These are phyloP conservation scores for Athalia circularis DNA, from an alignment of 2,888 invertebrate genomes.

Conservation along the genomic window DNA sequence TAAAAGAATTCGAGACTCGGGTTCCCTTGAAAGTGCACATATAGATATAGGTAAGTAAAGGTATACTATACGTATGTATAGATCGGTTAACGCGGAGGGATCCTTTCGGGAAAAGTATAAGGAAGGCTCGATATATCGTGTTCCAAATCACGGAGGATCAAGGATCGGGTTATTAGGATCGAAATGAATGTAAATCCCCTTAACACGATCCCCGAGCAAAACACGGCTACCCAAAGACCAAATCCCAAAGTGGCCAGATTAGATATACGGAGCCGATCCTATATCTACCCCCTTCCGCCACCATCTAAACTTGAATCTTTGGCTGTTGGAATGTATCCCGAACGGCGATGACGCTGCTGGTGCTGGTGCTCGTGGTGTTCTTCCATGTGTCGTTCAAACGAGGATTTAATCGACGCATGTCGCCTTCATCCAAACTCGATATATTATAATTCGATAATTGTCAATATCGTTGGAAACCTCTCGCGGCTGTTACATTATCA, in stretches of 20 bases:
- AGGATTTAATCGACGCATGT: slow-evolving; percentile 24
- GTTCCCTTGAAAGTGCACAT: background rate
- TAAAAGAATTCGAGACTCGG: slow-evolving; percentile 21
- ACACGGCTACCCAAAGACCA: slow-evolving; percentile 71
- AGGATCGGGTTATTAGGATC: slow-evolving; percentile 74
- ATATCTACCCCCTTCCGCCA: slow-evolving; percentile 49
- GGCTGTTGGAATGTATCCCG: slow-evolving; percentile 43
- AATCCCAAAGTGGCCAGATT: slow-evolving; percentile 69
- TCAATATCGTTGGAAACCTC: background rate
- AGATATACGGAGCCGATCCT: slow-evolving; percentile 61
- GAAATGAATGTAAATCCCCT: slow-evolving; percentile 74
- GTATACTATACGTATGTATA: background rate
- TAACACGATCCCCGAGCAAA: slow-evolving; percentile 74
- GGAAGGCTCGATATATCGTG: slow-evolving; percentile 60
- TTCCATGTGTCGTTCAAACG: slow-evolving; percentile 19
- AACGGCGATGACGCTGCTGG: background rate
- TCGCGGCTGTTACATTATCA: background rate
- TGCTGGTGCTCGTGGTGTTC: too few relatives aligned
- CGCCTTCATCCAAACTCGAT: slow-evolving; percentile 5
- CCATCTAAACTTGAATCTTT: slow-evolving; percentile 39
- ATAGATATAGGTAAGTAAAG: too few relatives aligned
- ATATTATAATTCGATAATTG: slow-evolving; percentile 16
- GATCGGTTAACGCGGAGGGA: slow-evolving; percentile 7
- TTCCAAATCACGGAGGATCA: slow-evolving; percentile 71
- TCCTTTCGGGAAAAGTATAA: slow-evolving; percentile 28